Evolutionary conservation across 2,797 vertebrate genomes (phyloP).

Genomic region (Spinus pinus): DNA sequence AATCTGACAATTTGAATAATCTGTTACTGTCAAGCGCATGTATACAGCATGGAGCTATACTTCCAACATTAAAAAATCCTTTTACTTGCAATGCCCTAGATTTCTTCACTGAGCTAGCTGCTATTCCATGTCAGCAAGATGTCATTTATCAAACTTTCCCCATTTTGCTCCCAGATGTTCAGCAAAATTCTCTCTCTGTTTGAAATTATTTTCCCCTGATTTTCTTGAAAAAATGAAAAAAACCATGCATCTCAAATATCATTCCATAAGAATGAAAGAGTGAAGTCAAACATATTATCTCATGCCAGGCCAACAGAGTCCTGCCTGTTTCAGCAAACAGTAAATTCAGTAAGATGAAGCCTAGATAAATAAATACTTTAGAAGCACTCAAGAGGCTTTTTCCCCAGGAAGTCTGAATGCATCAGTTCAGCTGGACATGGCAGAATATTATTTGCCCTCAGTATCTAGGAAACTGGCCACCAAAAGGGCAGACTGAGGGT

Average conservation of each 20-base stretch:
- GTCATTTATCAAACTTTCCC: slow-evolving; percentile 31
- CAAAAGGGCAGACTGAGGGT: slow-evolving; percentile 4
- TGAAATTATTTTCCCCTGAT: slow-evolving; percentile 13
- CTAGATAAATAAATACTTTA: slow-evolving; percentile 55
- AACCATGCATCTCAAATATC: slow-evolving; percentile 29
- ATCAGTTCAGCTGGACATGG: background rate
- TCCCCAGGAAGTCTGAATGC: slow-evolving; percentile 29
- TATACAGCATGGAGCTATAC: background rate
- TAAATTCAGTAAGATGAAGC: slow-evolving; percentile 32
- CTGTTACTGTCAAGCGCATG: background rate
- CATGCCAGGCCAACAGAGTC: slow-evolving; percentile 6
- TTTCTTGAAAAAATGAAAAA: background rate
- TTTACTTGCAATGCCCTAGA: background rate
- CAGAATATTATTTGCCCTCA: background rate
- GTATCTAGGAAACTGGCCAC: background rate
- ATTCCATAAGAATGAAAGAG: background rate
- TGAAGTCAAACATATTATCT: slow-evolving; percentile 16
- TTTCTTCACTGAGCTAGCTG: background rate
- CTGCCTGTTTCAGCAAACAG: slow-evolving; percentile 25
- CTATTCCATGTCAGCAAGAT: slow-evolving; percentile 37
- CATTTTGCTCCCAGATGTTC: slow-evolving; percentile 49
- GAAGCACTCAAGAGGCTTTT: slow-evolving; percentile 20
- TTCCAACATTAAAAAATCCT: background rate
- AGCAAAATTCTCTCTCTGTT: background rate
- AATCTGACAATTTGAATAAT: slow-evolving; percentile 1